Conservation (phyloP, 2,113 vertebrate genomes). For the Desmodus rotundus region DNA sequence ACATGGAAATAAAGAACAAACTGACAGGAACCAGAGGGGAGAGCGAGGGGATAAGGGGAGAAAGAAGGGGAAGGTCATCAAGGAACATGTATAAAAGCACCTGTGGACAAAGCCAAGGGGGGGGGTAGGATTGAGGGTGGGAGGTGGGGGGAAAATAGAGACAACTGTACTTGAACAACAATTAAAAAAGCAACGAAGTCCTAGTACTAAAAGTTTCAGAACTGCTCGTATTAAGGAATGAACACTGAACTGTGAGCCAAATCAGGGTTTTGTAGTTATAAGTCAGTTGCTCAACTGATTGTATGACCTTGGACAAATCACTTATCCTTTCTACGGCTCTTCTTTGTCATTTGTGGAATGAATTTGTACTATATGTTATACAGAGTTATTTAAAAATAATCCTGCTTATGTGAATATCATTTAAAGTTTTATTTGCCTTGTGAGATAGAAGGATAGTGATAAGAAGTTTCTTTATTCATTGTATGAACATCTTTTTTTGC, state of each 20-base stretch:
- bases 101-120: no score
- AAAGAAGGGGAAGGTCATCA: no score
- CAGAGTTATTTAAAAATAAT: neutral
- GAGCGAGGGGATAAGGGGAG: no score
- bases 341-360: constrained; percentile 28
- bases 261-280: neutral
- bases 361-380: neutral
- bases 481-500: neutral
- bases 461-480: constrained; percentile 27
- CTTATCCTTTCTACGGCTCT: neutral
- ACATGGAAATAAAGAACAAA: no score
- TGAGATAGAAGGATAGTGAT: neutral
- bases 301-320: neutral
- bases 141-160: no score
- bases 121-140: no score
- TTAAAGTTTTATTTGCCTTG: neutral
- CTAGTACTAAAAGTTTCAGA: neutral
- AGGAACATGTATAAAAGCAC: no score
- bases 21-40: no score
- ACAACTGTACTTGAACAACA: no score
- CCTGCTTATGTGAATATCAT: neutral
- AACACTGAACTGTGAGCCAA: neutral
- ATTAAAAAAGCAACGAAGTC: neutral
- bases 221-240: neutral
- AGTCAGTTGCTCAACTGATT: neutral